Evolutionary conservation across 2,113 vertebrate genomes (phyloP).

Genomic region (Tragulus kanchil): DNA sequence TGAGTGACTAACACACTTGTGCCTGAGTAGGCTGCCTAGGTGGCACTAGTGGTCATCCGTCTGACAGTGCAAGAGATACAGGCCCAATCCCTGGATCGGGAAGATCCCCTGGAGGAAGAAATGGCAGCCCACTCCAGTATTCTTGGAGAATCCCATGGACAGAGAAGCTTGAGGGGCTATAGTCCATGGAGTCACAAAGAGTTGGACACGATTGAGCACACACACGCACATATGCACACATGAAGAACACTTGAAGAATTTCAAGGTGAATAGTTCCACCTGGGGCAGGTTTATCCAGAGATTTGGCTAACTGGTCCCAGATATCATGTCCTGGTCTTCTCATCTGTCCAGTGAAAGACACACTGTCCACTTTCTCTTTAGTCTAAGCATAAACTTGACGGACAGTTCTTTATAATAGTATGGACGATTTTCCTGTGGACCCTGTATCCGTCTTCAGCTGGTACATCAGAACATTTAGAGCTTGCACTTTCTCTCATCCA

Average conservation of each 20-base stretch:
- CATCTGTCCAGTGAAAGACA: too few relatives aligned
- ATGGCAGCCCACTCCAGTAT: too few relatives aligned
- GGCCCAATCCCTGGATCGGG: too few relatives aligned
- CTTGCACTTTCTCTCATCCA: not conserved
- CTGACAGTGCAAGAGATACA: too few relatives aligned
- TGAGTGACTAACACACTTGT: too few relatives aligned
- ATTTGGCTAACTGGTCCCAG: not conserved
- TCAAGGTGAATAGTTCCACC: not conserved
- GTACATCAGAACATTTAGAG: not conserved
- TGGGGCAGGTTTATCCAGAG: not conserved
- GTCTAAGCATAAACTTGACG: not conserved
- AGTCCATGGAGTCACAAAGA: not conserved
- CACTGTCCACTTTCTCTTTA: not conserved
- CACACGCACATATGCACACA: rapidly evolving
- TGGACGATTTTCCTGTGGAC: not conserved
- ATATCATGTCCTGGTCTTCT: not conserved
- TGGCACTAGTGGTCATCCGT: too few relatives aligned
- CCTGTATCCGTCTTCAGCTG: not conserved
- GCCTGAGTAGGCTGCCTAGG: too few relatives aligned
- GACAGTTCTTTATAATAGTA: not conserved
- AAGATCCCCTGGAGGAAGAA: too few relatives aligned
- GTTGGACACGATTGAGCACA: rapidly evolving
- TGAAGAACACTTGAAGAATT: not conserved
- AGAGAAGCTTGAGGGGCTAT: too few relatives aligned
- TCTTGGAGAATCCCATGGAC: too few relatives aligned